These are phyloP conservation scores for Saccostrea glomerata DNA, from an alignment of 1,140 invertebrate species.

Conservation along the genomic window DNA sequence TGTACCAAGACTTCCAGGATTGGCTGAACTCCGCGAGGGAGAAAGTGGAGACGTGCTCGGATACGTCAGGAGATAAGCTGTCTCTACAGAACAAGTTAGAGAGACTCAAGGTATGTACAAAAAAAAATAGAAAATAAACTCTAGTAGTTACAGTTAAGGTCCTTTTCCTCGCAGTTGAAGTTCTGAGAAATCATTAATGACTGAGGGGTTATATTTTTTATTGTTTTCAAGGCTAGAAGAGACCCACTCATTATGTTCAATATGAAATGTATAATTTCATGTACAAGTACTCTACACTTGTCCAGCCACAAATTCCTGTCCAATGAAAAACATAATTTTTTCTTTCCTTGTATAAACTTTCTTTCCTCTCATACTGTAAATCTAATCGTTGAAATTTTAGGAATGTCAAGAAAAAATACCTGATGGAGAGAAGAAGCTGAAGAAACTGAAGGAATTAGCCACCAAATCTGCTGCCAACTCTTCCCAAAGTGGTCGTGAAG, in stretches of 20 bases:
- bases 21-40: constrained; percentile 93
- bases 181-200: too few species aligned
- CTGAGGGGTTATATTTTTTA: too few species aligned
- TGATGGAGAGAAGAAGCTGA: constrained; percentile 86
- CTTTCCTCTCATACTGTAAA: background rate
- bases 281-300: too few species aligned
- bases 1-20: constrained; percentile 92
- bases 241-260: too few species aligned
- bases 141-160: too few species aligned
- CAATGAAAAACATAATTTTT: too few species aligned
- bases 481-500: constrained; percentile 82
- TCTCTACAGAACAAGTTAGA: constrained; percentile 94
- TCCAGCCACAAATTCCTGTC: too few species aligned
- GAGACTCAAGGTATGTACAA: constrained; percentile 84
- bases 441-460: constrained; percentile 85
- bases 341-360: too few species aligned
- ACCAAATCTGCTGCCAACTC: constrained; percentile 89
- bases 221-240: too few species aligned
- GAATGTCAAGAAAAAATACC: constrained; percentile 85
- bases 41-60: constrained; percentile 91
- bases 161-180: too few species aligned
- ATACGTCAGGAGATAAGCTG: constrained; percentile 91
- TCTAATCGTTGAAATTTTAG: constrained; percentile 58
- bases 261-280: too few species aligned
- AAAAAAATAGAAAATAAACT: background rate